phyloP scores from a whole-genome alignment of 1,140 invertebrate species.

The Macrotrachela quadricornifera region DNA sequence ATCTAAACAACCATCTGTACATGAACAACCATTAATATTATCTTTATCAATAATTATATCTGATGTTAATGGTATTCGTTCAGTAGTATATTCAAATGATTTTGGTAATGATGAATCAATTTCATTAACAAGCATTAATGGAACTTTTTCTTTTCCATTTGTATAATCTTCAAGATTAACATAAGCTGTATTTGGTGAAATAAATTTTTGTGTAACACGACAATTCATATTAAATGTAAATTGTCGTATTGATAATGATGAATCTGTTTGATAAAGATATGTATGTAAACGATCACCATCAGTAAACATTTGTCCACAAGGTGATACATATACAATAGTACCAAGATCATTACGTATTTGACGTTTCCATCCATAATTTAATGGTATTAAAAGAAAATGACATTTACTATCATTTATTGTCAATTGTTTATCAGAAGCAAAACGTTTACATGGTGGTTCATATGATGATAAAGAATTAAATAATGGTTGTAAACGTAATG shows the following conservation, averaged over 20 bases:
- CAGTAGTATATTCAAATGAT: conserved; percentile 61
- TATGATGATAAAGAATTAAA: too few species aligned
- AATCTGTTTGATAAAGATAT: conserved; percentile 45
- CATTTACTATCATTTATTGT: conserved; percentile 30
- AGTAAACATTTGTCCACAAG: conserved; percentile 60
- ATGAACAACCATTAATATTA: conserved; percentile 70
- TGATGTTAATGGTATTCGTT: conserved; percentile 55
- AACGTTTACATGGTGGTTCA: too few species aligned
- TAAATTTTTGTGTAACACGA: conserved; percentile 53
- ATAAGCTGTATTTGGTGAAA: conserved; percentile 32
- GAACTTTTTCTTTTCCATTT: conserved; percentile 59
- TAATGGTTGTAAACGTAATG: too few species aligned
- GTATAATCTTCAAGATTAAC: conserved; percentile 40
- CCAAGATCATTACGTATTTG: conserved; percentile 1
- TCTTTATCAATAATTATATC: conserved; percentile 62
- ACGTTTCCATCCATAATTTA: conserved; percentile 6
- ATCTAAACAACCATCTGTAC: conserved; percentile 71
- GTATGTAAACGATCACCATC: conserved; percentile 52
- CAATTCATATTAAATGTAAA: conserved; percentile 65
- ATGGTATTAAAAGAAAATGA: conserved; percentile 12
- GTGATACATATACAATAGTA: conserved; percentile 43
- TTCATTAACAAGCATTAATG: conserved; percentile 69
- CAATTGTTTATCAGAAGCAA: too few species aligned
- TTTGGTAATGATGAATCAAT: conserved; percentile 56
- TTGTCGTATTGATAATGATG: conserved; percentile 57